Percentiles rank a stretch among this genome's conserved stretches.
These are phyloP conservation scores for Agrilus mali DNA, from an alignment of 2,888 invertebrate species.

Conservation along the genomic window DNA sequence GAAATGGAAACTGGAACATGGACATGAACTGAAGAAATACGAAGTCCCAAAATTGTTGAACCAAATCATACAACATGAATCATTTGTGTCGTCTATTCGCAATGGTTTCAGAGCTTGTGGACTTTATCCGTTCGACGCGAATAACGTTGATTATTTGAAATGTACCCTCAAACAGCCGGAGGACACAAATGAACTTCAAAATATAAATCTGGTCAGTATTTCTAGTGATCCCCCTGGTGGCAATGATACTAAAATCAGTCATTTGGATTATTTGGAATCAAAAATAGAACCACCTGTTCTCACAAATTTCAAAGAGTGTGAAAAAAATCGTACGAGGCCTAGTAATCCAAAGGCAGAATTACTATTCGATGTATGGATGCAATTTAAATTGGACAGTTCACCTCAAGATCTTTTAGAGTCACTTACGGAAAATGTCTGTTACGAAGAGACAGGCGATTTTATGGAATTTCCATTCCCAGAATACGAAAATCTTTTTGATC, in stretches of 20 bases:
- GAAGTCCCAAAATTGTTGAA: constrained; percentile 10
- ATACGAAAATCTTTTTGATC: too few relatives aligned
- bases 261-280: constrained; percentile 7
- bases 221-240: too few relatives aligned
- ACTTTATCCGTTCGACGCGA: too few relatives aligned
- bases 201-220: too few relatives aligned
- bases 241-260: too few relatives aligned
- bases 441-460: neutral
- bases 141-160: too few relatives aligned
- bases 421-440: neutral
- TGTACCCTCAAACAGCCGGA: too few relatives aligned
- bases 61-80: constrained; percentile 7
- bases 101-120: too few relatives aligned
- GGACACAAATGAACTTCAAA: too few relatives aligned
- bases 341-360: neutral
- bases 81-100: too few relatives aligned
- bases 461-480: constrained; percentile 1
- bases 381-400: neutral
- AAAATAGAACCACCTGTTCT: constrained; percentile 7
- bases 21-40: constrained; percentile 11
- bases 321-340: neutral
- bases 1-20: constrained; percentile 12
- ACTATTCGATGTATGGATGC: constrained; percentile 1
- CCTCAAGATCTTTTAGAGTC: too few relatives aligned
- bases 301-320: neutral